A percentile compares a stretch with the other conserved stretches of the same genome.
These are phyloP conservation scores for Hirtodrosophila histrioides DNA, from an alignment of 2,888 invertebrate species.

Conservation along the genomic window DNA sequence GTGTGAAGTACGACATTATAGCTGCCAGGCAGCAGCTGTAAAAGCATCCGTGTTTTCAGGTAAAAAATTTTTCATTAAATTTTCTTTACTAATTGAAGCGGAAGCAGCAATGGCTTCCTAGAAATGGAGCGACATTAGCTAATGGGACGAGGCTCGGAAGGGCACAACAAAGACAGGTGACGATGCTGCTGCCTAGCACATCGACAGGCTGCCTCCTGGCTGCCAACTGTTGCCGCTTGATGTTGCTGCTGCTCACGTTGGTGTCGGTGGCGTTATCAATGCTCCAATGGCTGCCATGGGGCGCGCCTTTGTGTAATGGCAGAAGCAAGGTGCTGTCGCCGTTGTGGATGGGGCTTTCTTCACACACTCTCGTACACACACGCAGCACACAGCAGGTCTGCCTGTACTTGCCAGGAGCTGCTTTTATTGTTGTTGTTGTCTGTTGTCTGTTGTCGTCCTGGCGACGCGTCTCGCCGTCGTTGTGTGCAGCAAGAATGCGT, in stretches of 20 bases:
- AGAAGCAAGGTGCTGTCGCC: constrained; percentile 55
- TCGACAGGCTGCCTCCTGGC: constrained; percentile 34
- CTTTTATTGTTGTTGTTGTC: constrained; percentile 37
- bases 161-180: constrained; percentile 35
- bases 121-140: constrained; percentile 68
- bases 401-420: constrained; percentile 12
- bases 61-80: constrained; percentile 67
- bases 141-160: constrained; percentile 46
- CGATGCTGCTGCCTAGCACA: constrained; percentile 39
- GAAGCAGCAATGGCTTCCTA: constrained; percentile 64
- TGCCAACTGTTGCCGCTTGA: constrained; percentile 65
- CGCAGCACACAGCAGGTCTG: constrained; percentile 18
- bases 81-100: constrained; percentile 76
- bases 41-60: constrained; percentile 32
- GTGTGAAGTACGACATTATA: constrained; percentile 50
- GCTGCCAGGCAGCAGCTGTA: constrained; percentile 29
- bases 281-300: constrained; percentile 61
- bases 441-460: no score
- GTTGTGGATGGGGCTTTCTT: constrained; percentile 35
- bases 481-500: constrained; percentile 68
- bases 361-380: constrained; percentile 16
- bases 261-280: constrained; percentile 50
- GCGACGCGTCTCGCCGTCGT: constrained; percentile 7
- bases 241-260: constrained; percentile 15
- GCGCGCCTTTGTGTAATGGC: constrained; percentile 36